These are phyloP conservation scores for Cnemophilus loriae DNA, from an alignment of 2,113 vertebrate genomes.

Conservation along the genomic window DNA sequence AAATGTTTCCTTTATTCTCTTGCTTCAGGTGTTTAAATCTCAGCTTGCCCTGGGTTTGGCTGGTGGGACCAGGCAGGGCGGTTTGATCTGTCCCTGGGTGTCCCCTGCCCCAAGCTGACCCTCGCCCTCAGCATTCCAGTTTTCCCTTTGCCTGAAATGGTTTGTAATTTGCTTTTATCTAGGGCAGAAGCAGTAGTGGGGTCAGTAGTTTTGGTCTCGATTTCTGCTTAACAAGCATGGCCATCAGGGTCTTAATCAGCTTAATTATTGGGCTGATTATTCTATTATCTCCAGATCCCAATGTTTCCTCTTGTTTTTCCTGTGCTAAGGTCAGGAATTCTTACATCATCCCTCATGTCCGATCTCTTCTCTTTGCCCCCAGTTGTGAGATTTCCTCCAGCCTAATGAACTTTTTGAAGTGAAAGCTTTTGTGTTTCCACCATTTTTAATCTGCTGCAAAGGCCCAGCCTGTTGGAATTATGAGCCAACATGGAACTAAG, in stretches of 20 bases:
- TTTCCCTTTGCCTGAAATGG: not conserved
- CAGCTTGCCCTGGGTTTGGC: not conserved
- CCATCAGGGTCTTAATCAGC: not conserved
- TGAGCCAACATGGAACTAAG: not conserved
- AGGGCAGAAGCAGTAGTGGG: not conserved
- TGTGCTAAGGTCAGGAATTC: slow-evolving; percentile 28
- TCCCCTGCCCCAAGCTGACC: not conserved
- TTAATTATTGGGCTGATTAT: slow-evolving; percentile 4
- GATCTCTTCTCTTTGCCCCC: not conserved
- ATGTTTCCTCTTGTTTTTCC: slow-evolving; percentile 38
- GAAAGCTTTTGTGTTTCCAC: not conserved
- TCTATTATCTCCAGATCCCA: slow-evolving; percentile 14
- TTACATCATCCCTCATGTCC: not conserved
- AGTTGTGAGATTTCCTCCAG: not conserved
- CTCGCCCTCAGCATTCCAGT: not conserved
- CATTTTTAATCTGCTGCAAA: not conserved
- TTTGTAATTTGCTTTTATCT: not conserved
- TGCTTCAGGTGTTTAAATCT: not conserved
- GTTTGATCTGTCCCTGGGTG: not conserved
- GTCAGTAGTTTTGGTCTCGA: not conserved
- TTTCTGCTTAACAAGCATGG: not conserved
- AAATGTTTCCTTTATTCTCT: not conserved
- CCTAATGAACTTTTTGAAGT: not conserved
- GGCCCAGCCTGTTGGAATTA: not conserved
- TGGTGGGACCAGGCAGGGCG: not conserved